Percentiles rank a stretch among this genome's conserved stretches.
Conservation (phyloP, 2,797 vertebrate species). For the Semaprochilodus insignis region DNA sequence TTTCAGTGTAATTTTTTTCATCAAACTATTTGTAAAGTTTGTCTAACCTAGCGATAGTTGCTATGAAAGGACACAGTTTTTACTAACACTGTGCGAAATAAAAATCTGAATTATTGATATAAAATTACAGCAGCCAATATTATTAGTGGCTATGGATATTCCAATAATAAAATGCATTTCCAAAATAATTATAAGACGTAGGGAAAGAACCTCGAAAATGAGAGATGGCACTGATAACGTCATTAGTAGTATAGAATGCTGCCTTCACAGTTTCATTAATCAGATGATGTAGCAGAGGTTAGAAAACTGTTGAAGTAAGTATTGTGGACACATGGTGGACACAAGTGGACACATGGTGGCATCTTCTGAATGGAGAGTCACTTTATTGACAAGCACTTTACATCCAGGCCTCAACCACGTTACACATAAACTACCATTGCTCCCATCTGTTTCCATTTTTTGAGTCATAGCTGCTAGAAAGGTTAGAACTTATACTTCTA, state of each 20-base stretch:
- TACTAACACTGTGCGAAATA: too few relatives aligned
- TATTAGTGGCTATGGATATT: too few relatives aligned
- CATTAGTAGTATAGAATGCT: not conserved
- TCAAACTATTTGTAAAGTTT: too few relatives aligned
- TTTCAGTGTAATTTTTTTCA: too few relatives aligned
- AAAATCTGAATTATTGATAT: too few relatives aligned
- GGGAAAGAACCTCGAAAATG: too few relatives aligned
- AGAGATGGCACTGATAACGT: too few relatives aligned
- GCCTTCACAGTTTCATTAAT: not conserved
- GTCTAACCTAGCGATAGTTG: too few relatives aligned
- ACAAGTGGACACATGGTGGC: conserved; percentile 16
- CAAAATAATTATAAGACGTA: too few relatives aligned
- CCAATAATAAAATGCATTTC: too few relatives aligned
- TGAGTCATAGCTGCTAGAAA: conserved; percentile 19
- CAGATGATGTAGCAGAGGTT: not conserved
- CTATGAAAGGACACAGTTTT: too few relatives aligned
- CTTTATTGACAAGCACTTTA: conserved; percentile 10
- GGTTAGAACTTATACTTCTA: conserved; percentile 2
- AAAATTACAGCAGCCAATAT: too few relatives aligned
- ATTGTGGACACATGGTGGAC: not conserved
- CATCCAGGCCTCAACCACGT: conserved; percentile 15
- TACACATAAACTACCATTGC: not conserved
- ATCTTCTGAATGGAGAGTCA: not conserved
- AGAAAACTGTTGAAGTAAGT: not conserved
- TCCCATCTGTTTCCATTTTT: conserved; percentile 30